A percentile compares a stretch with the other conserved stretches of the same genome.
These are phyloP conservation scores for Luidia sarsii DNA, from an alignment of 53 echinoderm and acorn worm species.

Conservation along the genomic window DNA sequence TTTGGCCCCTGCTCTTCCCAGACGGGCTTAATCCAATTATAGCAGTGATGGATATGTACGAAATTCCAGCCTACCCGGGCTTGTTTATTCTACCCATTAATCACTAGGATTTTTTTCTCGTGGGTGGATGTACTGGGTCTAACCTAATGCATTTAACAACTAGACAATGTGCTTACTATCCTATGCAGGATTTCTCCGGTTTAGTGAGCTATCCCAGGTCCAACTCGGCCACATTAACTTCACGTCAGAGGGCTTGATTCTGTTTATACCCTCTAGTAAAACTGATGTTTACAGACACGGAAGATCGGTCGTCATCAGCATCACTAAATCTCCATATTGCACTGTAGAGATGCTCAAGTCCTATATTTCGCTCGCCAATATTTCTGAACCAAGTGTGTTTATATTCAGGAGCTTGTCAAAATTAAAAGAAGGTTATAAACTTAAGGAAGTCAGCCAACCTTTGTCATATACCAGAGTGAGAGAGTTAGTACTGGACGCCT, in stretches of 20 bases:
- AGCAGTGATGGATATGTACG: constrained; percentile 27
- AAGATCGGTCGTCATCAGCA: constrained; percentile 15
- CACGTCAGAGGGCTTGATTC: not conserved
- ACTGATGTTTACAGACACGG: constrained; percentile 8
- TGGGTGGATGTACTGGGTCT: not conserved
- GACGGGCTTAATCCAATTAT: constrained; percentile 30
- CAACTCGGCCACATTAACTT: not conserved
- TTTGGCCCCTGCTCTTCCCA: constrained; percentile 50
- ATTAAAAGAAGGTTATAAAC: constrained; percentile 23
- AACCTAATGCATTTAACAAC: constrained; percentile 6
- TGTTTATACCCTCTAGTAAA: constrained; percentile 22
- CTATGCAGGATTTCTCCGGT: not conserved
- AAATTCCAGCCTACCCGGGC: not conserved
- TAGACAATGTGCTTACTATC: not conserved
- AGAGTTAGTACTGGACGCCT: constrained; percentile 24
- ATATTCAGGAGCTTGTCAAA: constrained; percentile 1
- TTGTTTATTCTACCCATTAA: constrained; percentile 23
- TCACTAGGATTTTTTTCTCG: constrained; percentile 11
- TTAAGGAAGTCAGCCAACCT: not conserved
- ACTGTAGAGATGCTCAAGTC: constrained; percentile 19
- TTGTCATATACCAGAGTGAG: constrained; percentile 20
- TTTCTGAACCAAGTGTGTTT: not conserved
- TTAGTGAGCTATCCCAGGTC: constrained; percentile 2
- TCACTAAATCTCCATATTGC: not conserved
- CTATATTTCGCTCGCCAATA: not conserved